Conservation (phyloP, 2,888 invertebrate species). For the Ptilodon capucinus region DNA sequence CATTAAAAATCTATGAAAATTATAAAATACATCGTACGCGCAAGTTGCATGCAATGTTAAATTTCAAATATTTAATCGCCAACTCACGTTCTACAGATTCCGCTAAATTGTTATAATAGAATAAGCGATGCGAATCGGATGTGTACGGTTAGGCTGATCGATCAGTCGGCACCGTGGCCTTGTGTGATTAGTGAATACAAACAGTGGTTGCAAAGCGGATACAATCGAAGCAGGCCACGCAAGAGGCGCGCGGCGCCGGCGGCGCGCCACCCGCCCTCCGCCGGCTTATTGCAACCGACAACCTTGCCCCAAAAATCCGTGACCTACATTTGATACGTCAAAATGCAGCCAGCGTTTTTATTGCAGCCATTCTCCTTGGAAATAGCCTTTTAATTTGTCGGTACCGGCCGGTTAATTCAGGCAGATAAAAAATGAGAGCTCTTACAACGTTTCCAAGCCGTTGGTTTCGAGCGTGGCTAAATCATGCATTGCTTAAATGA, state of each 20-base stretch:
- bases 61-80: constrained; percentile 6
- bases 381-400: constrained; percentile 42
- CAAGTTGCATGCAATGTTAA: background rate
- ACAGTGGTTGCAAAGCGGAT: constrained; percentile 70
- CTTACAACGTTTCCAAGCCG: constrained; percentile 18
- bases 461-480: constrained; percentile 10
- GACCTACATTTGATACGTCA: constrained; percentile 75
- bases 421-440: constrained; percentile 20
- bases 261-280: constrained; percentile 26
- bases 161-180: constrained; percentile 71
- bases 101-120: constrained; percentile 35
- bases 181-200: constrained; percentile 69
- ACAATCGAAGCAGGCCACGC: constrained; percentile 63
- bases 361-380: constrained; percentile 44
- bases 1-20: too few species aligned
- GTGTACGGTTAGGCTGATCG: constrained; percentile 61
- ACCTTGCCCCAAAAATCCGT: constrained; percentile 79
- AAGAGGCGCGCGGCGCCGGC: constrained; percentile 37
- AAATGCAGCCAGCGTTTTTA: constrained; percentile 74
- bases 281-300: constrained; percentile 51
- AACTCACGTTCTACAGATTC: constrained; percentile 37
- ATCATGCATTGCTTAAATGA: constrained; percentile 16
- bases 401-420: constrained; percentile 18
- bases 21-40: background rate
- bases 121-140: constrained; percentile 61